A percentile compares a stretch with the other conserved stretches of the same genome.
These are phyloP conservation scores for Triplophysa siluroides DNA, from an alignment of 2,113 vertebrate species.

Conservation along the genomic window DNA sequence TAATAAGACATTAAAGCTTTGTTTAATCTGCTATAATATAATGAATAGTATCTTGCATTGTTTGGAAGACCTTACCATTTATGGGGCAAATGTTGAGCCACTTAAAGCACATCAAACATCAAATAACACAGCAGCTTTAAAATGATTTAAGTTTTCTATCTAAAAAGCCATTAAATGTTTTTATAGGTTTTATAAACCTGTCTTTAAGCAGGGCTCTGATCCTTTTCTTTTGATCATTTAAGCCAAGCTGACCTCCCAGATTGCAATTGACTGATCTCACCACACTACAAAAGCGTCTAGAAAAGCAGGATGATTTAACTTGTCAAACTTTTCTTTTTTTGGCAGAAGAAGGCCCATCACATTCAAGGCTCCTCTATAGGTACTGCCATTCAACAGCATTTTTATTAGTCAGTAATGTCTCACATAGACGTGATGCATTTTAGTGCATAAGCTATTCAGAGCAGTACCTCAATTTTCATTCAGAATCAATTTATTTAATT, in stretches of 20 bases:
- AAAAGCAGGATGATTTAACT: conserved; percentile 34
- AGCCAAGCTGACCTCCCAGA: background rate
- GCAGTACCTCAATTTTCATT: background rate
- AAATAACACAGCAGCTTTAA: background rate
- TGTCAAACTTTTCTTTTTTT: conserved; percentile 8
- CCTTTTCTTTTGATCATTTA: conserved; percentile 17
- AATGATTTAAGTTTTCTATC: background rate
- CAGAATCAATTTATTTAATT: background rate
- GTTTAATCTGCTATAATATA: no score
- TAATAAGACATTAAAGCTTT: no score
- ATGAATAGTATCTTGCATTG: no score
- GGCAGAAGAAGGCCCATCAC: background rate
- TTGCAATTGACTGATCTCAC: conserved; percentile 22
- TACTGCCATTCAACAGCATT: background rate
- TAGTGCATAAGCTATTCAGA: background rate
- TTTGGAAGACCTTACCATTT: no score
- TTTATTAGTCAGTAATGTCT: background rate
- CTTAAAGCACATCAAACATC: no score
- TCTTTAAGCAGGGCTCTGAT: background rate
- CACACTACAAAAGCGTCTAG: background rate
- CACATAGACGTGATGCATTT: background rate
- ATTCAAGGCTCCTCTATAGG: conserved; percentile 16
- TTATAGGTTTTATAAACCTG: background rate
- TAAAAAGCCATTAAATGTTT: background rate
- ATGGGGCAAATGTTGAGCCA: no score